Conservation (phyloP, 1,140 invertebrate species). For the Cyclina sinensis region DNA sequence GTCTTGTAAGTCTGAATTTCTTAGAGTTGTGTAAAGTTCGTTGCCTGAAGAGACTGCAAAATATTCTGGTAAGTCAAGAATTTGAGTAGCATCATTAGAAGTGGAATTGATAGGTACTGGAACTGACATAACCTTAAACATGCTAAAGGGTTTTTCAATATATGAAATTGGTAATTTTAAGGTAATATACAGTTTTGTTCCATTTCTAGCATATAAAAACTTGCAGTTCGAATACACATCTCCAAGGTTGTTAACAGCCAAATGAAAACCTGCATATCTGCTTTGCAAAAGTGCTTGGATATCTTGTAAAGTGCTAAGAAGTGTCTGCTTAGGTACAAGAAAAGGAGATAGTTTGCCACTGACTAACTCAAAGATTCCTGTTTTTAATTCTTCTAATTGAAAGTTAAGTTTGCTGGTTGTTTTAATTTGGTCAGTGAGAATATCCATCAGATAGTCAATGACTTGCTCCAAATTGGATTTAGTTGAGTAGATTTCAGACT, state of each 20-base stretch:
- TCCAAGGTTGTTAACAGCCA: background rate
- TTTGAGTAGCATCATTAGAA: constrained; percentile 51
- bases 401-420: background rate
- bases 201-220: constrained; percentile 44
- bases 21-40: constrained; percentile 28
- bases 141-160: constrained; percentile 1
- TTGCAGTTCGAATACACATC: constrained; percentile 29
- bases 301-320: constrained; percentile 10
- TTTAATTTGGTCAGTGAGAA: constrained; percentile 39
- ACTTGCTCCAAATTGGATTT: background rate
- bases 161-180: constrained; percentile 23
- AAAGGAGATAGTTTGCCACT: constrained; percentile 47
- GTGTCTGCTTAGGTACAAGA: background rate
- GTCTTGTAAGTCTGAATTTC: background rate
- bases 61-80: constrained; percentile 30
- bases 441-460: background rate
- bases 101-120: constrained; percentile 57
- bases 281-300: constrained; percentile 38
- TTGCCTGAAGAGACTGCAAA: constrained; percentile 14
- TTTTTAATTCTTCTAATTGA: constrained; percentile 45
- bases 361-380: constrained; percentile 16
- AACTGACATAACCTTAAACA: constrained; percentile 19
- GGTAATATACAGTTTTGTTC: constrained; percentile 11
- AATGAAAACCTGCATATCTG: constrained; percentile 42
- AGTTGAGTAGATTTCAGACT: background rate